Evolutionary conservation across 2,113 vertebrate genomes (phyloP).

Genomic region (Stigmatopora nigra): DNA sequence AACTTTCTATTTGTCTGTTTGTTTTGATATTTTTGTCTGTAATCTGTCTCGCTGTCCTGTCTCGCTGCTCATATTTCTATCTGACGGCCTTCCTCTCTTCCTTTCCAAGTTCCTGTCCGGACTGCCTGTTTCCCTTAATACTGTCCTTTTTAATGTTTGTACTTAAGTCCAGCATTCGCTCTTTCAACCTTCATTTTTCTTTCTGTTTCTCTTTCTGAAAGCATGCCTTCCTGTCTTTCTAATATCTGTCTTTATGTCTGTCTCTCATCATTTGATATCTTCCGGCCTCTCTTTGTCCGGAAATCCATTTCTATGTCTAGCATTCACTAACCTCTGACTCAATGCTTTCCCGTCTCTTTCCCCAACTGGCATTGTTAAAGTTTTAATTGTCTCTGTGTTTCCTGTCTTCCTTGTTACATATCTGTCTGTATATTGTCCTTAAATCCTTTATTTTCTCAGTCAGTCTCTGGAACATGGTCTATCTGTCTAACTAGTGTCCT

Average conservation of each 20-base stretch:
- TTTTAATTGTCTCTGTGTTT: too few species aligned
- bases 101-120: too few species aligned
- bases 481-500: constrained; percentile 2
- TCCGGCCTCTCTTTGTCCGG: constrained; percentile 30
- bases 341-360: too few species aligned
- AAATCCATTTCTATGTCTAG: constrained; percentile 7
- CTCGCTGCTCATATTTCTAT: neutral
- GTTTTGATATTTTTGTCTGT: neutral
- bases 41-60: neutral
- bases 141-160: neutral
- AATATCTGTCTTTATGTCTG: constrained; percentile 11
- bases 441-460: neutral
- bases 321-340: neutral
- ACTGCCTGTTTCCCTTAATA: neutral
- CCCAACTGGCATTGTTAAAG: too few species aligned
- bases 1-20: constrained; percentile 12
- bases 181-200: neutral
- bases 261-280: neutral
- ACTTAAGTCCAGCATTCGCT: neutral
- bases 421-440: neutral
- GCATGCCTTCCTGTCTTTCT: constrained; percentile 24
- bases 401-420: neutral
- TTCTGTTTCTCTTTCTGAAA: constrained; percentile 7
- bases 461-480: neutral
- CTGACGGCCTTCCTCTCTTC: neutral